phyloP scores from a whole-genome alignment of 2,888 invertebrate species.

The Tipula lateralis region DNA sequence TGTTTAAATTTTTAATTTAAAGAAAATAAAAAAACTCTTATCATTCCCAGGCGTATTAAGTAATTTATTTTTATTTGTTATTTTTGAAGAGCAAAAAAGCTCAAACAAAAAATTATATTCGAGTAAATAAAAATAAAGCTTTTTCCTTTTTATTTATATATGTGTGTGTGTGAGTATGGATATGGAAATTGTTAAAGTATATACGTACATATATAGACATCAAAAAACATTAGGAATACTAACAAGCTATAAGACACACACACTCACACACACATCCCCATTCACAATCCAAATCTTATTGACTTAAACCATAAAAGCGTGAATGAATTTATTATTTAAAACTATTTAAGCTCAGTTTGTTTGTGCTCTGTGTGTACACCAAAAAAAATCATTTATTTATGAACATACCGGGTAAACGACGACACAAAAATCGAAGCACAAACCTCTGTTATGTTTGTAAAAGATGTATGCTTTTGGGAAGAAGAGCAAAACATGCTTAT shows the following conservation, averaged over 20 bases:
- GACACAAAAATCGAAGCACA: too few species aligned
- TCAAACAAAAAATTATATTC: neutral
- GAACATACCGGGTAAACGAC: neutral
- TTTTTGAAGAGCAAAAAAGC: neutral
- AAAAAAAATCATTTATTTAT: neutral
- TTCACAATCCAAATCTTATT: neutral
- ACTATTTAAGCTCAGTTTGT: neutral
- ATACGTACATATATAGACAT: neutral
- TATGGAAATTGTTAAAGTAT: neutral
- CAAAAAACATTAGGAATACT: neutral
- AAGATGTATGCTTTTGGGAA: too few species aligned
- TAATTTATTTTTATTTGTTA: slow-evolving; percentile 19
- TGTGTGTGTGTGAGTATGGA: neutral
- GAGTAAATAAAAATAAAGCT: neutral
- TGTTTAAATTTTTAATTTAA: slow-evolving; percentile 19
- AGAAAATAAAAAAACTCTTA: slow-evolving; percentile 7
- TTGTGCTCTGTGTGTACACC: neutral
- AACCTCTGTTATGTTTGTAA: too few species aligned
- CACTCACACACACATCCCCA: too few species aligned
- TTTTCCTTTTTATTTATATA: too few species aligned
- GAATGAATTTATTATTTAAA: neutral
- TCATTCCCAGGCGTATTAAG: slow-evolving; percentile 15
- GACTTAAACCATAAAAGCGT: neutral
- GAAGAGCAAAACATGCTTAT: too few species aligned
- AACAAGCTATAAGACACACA: neutral